Conservation (phyloP, 2,888 invertebrate species). For the Drosophila kambysellisi region DNA sequence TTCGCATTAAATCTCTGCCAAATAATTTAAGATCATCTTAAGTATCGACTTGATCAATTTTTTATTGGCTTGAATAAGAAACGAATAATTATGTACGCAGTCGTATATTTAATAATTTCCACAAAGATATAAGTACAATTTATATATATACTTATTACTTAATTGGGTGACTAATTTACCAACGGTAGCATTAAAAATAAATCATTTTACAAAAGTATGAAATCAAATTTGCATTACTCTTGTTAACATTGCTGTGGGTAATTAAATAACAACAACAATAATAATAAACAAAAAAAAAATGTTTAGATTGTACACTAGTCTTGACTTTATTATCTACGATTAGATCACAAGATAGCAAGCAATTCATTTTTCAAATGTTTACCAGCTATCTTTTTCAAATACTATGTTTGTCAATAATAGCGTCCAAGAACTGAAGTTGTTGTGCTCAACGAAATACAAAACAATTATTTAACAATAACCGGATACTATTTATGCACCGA, state of each 20-base stretch:
- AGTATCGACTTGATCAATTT: neutral
- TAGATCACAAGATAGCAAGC: slow-evolving; percentile 47
- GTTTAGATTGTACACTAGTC: slow-evolving; percentile 1
- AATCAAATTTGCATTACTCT: neutral
- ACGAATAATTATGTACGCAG: slow-evolving; percentile 1
- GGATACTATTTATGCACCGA: slow-evolving; percentile 1
- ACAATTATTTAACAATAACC: slow-evolving; percentile 9
- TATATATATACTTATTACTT: slow-evolving; percentile 1
- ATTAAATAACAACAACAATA: neutral
- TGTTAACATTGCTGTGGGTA: slow-evolving; percentile 11
- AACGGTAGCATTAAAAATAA: neutral
- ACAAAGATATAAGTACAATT: slow-evolving; percentile 4
- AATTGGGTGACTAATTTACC: neutral
- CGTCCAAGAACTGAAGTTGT: slow-evolving; percentile 2
- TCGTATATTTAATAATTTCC: neutral
- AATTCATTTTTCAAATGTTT: slow-evolving; percentile 38
- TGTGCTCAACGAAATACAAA: slow-evolving; percentile 8
- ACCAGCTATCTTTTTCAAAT: slow-evolving; percentile 22
- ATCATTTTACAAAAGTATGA: neutral
- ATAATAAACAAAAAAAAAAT: neutral
- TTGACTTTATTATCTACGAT: slow-evolving; percentile 27
- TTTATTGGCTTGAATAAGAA: slow-evolving; percentile 8
- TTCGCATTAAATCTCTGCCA: neutral
- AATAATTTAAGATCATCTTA: neutral
- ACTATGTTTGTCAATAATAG: slow-evolving; percentile 11